These are phyloP conservation scores for Tetramorium simillimum DNA, from an alignment of 1,140 invertebrate genomes.

Conservation along the genomic window DNA sequence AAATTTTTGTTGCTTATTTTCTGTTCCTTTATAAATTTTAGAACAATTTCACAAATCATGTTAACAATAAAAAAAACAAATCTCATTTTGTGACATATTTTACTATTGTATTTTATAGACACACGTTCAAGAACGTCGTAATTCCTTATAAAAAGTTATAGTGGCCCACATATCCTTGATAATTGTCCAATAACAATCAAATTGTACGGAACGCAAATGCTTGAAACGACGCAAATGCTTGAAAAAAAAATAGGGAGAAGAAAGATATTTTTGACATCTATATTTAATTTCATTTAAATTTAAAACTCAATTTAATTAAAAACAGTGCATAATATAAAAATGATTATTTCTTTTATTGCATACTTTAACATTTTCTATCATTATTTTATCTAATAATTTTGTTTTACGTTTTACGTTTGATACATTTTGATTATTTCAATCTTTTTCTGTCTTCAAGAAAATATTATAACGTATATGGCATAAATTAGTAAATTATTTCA, in stretches of 20 bases:
- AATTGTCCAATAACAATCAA: not conserved
- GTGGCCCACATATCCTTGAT: not conserved
- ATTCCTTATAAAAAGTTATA: not conserved
- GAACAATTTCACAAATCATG: too few species aligned
- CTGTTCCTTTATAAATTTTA: too few species aligned
- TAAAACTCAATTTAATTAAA: constrained; percentile 22
- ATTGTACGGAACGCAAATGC: not conserved
- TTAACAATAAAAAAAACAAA: too few species aligned
- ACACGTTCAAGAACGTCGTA: not conserved
- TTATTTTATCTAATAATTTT: not conserved
- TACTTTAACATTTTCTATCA: not conserved
- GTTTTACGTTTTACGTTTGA: too few species aligned
- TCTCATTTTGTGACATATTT: too few species aligned
- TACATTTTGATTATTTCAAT: not conserved
- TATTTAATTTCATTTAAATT: constrained; percentile 18
- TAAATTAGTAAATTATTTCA: constrained; percentile 2
- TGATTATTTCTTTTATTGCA: not conserved
- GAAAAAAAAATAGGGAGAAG: not conserved
- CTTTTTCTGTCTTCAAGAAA: not conserved
- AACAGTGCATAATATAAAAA: not conserved
- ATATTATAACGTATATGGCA: not conserved
- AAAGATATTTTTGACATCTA: not conserved
- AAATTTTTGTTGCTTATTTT: not conserved
- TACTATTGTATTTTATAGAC: not conserved
- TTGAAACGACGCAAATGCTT: too few species aligned